Percentiles rank a stretch among this genome's conserved stretches.
These are phyloP conservation scores for Hylyphantes graminicola DNA, from an alignment of 1,140 invertebrate genomes.

Conservation along the genomic window DNA sequence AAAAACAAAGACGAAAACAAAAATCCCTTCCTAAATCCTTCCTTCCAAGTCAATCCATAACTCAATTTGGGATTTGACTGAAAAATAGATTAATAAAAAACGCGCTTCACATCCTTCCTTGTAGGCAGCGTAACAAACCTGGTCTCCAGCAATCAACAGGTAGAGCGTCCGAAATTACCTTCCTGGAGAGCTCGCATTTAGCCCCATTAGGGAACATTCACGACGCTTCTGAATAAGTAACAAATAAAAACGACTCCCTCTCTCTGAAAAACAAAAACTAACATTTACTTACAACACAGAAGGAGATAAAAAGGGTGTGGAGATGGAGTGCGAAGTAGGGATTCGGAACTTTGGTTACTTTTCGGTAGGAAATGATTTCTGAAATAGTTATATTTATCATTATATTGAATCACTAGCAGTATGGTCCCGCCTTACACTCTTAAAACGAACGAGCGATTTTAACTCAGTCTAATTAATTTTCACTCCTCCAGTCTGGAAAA, in stretches of 20 bases:
- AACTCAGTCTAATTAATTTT: no score
- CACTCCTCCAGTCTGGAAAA: no score
- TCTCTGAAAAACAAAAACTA: conserved; percentile 11
- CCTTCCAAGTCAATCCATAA: background rate
- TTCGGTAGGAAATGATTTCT: background rate
- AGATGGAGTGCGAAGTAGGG: background rate
- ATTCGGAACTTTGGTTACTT: background rate
- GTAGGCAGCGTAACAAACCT: conserved; percentile 11
- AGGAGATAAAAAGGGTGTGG: conserved; percentile 12
- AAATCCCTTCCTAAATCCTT: conserved; percentile 9
- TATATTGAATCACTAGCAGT: no score
- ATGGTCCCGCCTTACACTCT: no score
- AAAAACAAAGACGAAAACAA: conserved; percentile 4
- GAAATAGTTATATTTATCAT: no score
- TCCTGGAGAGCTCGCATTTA: conserved; percentile 15
- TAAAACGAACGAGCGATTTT: no score
- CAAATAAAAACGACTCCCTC: conserved; percentile 28
- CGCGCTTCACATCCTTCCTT: background rate
- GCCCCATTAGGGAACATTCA: conserved; percentile 43
- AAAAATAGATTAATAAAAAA: background rate
- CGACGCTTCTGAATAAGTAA: background rate
- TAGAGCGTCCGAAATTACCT: conserved; percentile 36
- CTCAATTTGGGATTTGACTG: background rate
- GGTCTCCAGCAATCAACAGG: conserved; percentile 24
- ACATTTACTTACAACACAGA: conserved; percentile 57